These are phyloP conservation scores for Hycleus phaleratus DNA, from an alignment of 1,140 invertebrate species.

Conservation along the genomic window DNA sequence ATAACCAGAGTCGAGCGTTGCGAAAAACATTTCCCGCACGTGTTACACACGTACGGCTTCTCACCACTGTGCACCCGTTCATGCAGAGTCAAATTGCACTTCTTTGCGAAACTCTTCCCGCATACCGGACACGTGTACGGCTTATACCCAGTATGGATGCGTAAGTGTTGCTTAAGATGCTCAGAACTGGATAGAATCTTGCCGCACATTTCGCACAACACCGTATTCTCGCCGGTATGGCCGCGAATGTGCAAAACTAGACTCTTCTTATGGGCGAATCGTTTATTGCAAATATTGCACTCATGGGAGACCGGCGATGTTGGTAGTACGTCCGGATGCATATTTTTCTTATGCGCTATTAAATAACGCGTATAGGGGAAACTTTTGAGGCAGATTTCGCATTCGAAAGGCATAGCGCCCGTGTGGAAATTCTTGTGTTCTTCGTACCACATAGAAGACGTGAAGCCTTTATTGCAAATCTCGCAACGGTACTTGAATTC, in stretches of 20 bases:
- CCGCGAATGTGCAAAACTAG: constrained; percentile 52
- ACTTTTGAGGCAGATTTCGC: constrained; percentile 50
- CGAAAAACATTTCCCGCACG: constrained; percentile 52
- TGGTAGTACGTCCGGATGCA: constrained; percentile 32
- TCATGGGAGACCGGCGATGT: constrained; percentile 28
- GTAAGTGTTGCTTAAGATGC: constrained; percentile 58
- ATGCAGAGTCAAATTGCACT: constrained; percentile 50
- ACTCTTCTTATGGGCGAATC: constrained; percentile 46
- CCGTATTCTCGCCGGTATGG: constrained; percentile 48
- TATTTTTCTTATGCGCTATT: constrained; percentile 38
- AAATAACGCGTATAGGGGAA: constrained; percentile 46
- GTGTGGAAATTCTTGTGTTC: constrained; percentile 54
- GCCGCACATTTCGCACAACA: constrained; percentile 63
- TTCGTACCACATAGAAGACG: constrained; percentile 41
- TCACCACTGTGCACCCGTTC: constrained; percentile 46
- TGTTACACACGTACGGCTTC: constrained; percentile 30
- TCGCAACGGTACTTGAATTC: constrained; percentile 41
- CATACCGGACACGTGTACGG: constrained; percentile 52
- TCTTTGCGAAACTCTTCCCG: constrained; percentile 52
- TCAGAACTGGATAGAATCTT: constrained; percentile 65
- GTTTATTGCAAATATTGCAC: constrained; percentile 43
- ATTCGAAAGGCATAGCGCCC: constrained; percentile 50
- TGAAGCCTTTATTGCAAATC: constrained; percentile 40
- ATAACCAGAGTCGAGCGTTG: constrained; percentile 59
- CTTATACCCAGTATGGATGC: constrained; percentile 65